Base-by-base conservation (phyloP, 1,140 invertebrate species). In the Papilio dardanus region DNA sequence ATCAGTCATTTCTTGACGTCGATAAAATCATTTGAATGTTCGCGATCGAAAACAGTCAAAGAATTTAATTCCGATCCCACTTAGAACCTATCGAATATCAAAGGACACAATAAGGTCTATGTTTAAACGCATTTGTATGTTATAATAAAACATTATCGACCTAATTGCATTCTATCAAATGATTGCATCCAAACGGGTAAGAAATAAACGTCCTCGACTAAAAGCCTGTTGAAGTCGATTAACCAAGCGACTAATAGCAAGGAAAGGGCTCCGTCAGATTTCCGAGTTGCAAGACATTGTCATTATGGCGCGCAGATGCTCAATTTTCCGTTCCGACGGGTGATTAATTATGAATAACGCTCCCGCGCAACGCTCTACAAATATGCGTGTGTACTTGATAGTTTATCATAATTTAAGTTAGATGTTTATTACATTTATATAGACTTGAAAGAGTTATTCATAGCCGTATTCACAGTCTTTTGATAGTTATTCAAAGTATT, bases 281-380 rank as follows among this genome's bases (percentile, higher is more conserved):
- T 71, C 30, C 40, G 31, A 71, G 69, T 71, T 71, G 69, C 69
- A 68, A 81, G 84, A 76, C 80, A 77, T 81, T 83, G 79, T 84
- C 85, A 84, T 79, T 75, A 66, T 66, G 50, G 77, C 78, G 77
- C 79, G 71, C 86, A 89, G 83, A 84, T 86, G 88, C 80, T 84
- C 86, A 83, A 82, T 89, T 89, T 89, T 87, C 86, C 85, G 77
- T 79, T 78, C 80, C 78, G 75, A 71, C 78, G 81, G 77, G 76
- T 86, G 88, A 88, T 87, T 88, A 86, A 89, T 89, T 89, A 86
- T 79, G 82, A 78, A 74, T 58, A 54, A 24, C 28, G 12, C 12
- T 66, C 68, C 19, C 68, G 37, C 37, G 35, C n/a, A 58, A n/a
- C 50, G 68, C 67, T 71, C 24, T 10, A 28, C 54, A 28, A 28